Base-by-base conservation (phyloP, 2,797 vertebrate genomes). In the Mionectes olivaceus region DNA sequence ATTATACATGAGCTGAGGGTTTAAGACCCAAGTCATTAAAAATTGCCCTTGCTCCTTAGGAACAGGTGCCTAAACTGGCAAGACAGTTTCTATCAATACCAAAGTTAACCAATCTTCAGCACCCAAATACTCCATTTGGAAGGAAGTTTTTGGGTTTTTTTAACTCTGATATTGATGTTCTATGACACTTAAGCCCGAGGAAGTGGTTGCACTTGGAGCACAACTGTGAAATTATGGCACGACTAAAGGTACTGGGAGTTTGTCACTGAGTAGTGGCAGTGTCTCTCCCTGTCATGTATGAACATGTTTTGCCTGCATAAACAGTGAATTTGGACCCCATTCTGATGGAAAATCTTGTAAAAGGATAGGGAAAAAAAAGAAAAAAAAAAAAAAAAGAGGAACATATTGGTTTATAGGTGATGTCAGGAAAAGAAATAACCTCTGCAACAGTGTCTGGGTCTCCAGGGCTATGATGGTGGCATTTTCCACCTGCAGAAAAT, bases 361-460 rank as follows among this genome's bases (percentile, higher is more conserved):
- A 87, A 76, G 0, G 12, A 4, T 4, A 13, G 14, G 23, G 10
- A 19, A 1, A 22, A 44, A 13, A 13, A 23, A 23, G 23, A 4
- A 28, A 23, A 9, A 46, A 43, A 50, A 33, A 12, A 5, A 15
- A 43, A 28, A 9, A 43, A 33, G 30, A 44, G 30, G 61, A 85
- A 12, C 17, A 3, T 65, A 53, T 16, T 93, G 90, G 65, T 95
- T 96, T 94, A 95, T 88, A 68, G 85, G 25, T 21, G 63, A 23
- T 95, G 90, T 82, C 94, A 90, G 57, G 35, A 76, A 90, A 94
- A 95, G 70, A 95, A 95, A 95, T 79, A 84, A 95, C 10, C 21
- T 70, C 67, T 73, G 59, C 55, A 91, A 25, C 46, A 37, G 28
- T 27, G 53, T 60, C 68, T 89, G 78, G 25, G 14, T 80, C 78